Evolutionary conservation across 37 sponge, comb jelly and placozoan genomes (phyloP), one percentile per base, ranked within the genome.

Genomic region (Oopsacas minuta): DNA sequence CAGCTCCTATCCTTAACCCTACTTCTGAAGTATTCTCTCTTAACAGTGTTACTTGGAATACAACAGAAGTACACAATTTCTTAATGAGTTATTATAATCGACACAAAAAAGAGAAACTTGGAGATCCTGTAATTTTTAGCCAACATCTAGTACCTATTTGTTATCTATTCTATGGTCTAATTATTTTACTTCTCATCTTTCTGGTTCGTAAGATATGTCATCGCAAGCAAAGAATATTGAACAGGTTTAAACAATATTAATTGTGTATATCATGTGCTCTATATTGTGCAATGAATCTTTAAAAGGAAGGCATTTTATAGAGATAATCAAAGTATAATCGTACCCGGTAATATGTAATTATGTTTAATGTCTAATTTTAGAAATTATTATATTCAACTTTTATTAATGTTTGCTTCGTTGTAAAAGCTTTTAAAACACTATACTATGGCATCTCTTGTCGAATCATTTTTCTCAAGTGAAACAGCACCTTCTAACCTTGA

Each of bases 1-100:
- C 89, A 81, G 35, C 85, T 3, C 75, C 75, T 34, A 61, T 61
- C 75, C 75, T 61, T 3, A 3, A 61, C 30, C 75, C 7, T 5
- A 20, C 28, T n/a, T 34, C 20, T 3, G 75, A 61, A 34, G 75
- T 61, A 61, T 61, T 61, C 75, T 61, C 75, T 3, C 75, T 61
- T 3, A 10, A 61, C 75, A 34, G 75, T 5, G 75, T 61, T 12
- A 61, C 75, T 34, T 61, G 75, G 75, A 61, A 61, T 34, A 61
- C 22, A 7, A 61, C 75, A 12, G 75, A 61, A 12, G 75, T 61
- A 10, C 30, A 61, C 30, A 10, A 3, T 20, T 61, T 61, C 75
- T 61, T 61, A 34, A 25, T 61, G 75, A 61, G 17, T 5, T 61
- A 61, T 12, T 61, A 61, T 34, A n/a, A 61, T 34, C 22, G 75